Evolutionary conservation across 2,888 invertebrate species (phyloP).

Genomic region (Phytoseiulus persimilis): DNA sequence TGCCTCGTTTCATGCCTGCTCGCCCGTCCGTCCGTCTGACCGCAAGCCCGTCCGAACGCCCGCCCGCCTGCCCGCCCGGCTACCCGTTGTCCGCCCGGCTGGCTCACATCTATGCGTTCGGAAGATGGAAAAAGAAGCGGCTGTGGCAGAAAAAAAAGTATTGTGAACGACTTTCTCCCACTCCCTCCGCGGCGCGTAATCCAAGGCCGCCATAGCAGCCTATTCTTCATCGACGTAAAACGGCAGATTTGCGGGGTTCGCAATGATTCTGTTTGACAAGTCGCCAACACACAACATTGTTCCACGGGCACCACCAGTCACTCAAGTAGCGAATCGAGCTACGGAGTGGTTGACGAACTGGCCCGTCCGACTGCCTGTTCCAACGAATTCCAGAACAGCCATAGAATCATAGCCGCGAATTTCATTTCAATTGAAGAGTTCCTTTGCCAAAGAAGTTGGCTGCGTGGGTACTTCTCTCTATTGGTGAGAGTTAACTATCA

Average conservation of each 20-base stretch:
- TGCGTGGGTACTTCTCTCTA: background rate
- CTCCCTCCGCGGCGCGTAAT: background rate
- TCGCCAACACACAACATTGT: background rate
- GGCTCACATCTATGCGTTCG: background rate
- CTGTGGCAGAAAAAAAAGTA: background rate
- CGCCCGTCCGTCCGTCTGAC: background rate
- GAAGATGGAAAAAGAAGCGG: background rate
- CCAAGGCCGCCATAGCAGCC: background rate
- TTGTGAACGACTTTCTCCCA: background rate
- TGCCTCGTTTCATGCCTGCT: background rate
- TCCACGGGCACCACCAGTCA: background rate
- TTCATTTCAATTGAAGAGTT: background rate
- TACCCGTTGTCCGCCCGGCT: background rate
- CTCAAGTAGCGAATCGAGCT: background rate
- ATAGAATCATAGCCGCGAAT: background rate
- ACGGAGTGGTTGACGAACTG: background rate
- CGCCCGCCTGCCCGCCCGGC: background rate
- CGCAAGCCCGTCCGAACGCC: background rate
- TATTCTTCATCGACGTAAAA: background rate
- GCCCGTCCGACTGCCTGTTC: background rate
- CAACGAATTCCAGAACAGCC: background rate
- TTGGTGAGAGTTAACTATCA: background rate
- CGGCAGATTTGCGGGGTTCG: slow-evolving; percentile 5
- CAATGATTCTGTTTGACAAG: slow-evolving; percentile 5
- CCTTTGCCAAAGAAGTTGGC: background rate